Evolutionary conservation across 2,113 vertebrate species (phyloP), one percentile per base, ranked within the genome.

Genomic region (Pithys albifrons): DNA sequence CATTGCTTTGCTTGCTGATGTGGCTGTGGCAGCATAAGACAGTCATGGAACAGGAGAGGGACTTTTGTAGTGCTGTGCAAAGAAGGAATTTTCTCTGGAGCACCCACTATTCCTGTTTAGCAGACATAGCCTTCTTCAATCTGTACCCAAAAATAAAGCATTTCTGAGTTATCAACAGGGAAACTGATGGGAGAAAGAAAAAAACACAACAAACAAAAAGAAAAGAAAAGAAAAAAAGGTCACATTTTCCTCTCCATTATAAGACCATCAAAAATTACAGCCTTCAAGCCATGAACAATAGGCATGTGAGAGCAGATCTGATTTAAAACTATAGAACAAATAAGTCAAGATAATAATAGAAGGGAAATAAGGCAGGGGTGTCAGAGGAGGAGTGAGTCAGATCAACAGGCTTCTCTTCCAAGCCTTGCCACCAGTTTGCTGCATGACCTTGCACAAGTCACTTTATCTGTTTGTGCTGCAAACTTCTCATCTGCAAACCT

Each of bases 401-500:
- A 92, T n/a, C 69, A 59, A 15, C 5, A 51, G 15, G 35, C 24
- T 88, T 83, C 57, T 93, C 24, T 24, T 88, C 48, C 82, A 64
- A 62, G 35, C 35, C 43, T 27, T 92, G 43, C 43, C 72, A 74
- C 52, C 65, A 43, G 23, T 49, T 59, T 73, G 25, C 64, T 82
- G 33, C 4, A 1, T 33, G 57, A 71, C 57, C 19, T 91, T 89
- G 74, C 41, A 33, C 41, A 55, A 79, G 20, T 71, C 80, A 45
- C 59, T 78, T 85, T 7, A 54, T 43, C n/a, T 85, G n/a, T 73
- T 66, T 80, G 55, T 55, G 48, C 69, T 58, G 64, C 73, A 81
- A 52, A 88, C 70, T 70, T 80, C 67, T 91, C 72, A 84, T 51
- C 75, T 88, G 48, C 79, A 93, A 64, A 88, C 39, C 25, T 71